Conservation (phyloP, 2,888 invertebrate genomes). For the Oligia latruncula region DNA sequence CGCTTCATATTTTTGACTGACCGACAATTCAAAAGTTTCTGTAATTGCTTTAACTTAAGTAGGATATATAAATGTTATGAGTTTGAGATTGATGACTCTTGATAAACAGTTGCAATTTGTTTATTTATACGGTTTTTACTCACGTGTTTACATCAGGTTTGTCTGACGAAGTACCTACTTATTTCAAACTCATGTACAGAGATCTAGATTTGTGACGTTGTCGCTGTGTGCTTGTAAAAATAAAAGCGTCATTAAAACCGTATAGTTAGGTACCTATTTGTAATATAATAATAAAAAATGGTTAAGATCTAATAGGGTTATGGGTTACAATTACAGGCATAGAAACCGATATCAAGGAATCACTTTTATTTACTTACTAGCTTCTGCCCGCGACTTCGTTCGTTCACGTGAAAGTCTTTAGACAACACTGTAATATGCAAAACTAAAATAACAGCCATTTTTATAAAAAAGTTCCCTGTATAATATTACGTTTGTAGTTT, state of each 20-base stretch:
- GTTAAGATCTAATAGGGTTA: no score
- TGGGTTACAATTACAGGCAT: no score
- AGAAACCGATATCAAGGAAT: no score
- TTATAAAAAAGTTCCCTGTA: neutral
- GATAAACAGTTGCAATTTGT: neutral
- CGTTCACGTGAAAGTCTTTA: neutral
- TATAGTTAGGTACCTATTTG: no score
- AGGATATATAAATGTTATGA: neutral
- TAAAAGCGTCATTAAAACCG: no score
- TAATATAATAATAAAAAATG: no score
- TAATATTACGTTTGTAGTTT: neutral
- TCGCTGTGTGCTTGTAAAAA: conserved; percentile 1
- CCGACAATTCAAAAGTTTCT: neutral
- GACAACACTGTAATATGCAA: neutral
- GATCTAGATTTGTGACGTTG: neutral
- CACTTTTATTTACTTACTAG: no score
- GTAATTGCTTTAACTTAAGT: neutral
- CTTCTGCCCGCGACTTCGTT: no score
- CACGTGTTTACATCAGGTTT: neutral
- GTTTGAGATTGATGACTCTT: neutral
- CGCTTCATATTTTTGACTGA: neutral
- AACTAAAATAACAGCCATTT: neutral
- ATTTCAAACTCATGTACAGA: neutral
- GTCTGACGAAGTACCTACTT: neutral
- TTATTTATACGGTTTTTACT: neutral